phyloP scores from a whole-genome alignment of 2,888 invertebrate genomes.

The Stictocephala bisonia region DNA sequence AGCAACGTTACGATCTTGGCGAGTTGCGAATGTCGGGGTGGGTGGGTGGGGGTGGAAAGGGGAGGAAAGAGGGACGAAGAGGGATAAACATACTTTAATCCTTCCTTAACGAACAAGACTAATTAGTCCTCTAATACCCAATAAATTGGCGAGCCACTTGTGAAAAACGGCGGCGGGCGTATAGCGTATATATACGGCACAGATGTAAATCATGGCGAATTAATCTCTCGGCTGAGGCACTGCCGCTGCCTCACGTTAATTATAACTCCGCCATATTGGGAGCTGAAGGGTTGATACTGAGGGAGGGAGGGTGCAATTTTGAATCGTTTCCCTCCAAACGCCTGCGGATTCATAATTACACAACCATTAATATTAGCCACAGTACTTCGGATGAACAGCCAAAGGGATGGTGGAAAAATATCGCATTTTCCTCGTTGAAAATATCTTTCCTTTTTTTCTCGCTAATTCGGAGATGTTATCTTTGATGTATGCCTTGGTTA shows the following conservation, averaged over 20 bases:
- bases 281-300: constrained; percentile 46
- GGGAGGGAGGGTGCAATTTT: constrained; percentile 46
- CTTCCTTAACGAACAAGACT: constrained; percentile 48
- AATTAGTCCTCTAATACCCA: constrained; percentile 44
- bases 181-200: constrained; percentile 35
- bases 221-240: constrained; percentile 52
- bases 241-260: constrained; percentile 51
- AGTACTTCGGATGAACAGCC: constrained; percentile 36
- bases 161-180: constrained; percentile 49
- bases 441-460: constrained; percentile 43
- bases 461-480: constrained; percentile 41
- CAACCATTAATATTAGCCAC: constrained; percentile 48
- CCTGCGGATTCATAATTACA: constrained; percentile 49
- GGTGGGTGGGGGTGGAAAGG: constrained; percentile 5
- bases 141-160: constrained; percentile 51
- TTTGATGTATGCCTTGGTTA: constrained; percentile 42
- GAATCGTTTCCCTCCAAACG: constrained; percentile 44
- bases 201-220: constrained; percentile 57
- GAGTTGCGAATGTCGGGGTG: no score
- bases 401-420: constrained; percentile 26
- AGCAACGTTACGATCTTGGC: constrained; percentile 16
- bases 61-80: constrained; percentile 49
- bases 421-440: constrained; percentile 29
- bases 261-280: constrained; percentile 52
- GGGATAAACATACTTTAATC: constrained; percentile 49